Conservation (phyloP, 2,797 vertebrate genomes). For the Cottoperca gobio region DNA sequence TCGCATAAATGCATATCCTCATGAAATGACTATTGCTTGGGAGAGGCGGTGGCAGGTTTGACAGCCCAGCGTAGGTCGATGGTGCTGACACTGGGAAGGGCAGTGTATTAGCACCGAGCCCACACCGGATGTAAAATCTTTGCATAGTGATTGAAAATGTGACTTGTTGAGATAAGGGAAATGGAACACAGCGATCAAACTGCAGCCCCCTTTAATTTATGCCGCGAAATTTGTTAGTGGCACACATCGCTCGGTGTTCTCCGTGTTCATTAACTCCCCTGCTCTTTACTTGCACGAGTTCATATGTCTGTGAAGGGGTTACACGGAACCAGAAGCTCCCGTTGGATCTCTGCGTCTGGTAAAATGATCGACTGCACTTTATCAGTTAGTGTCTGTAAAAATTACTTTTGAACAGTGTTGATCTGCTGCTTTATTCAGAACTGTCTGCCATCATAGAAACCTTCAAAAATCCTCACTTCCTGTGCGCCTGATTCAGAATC, state of each 20-base stretch:
- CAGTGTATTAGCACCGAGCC: constrained; percentile 61
- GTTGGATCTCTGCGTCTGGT: neutral
- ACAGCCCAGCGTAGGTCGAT: constrained; percentile 59
- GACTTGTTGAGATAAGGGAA: constrained; percentile 80
- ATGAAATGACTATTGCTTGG: constrained; percentile 62
- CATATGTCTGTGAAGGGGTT: constrained; percentile 18
- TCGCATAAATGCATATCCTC: constrained; percentile 61
- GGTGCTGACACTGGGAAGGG: constrained; percentile 61
- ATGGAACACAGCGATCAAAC: constrained; percentile 72
- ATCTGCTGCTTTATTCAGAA: neutral
- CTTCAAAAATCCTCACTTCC: neutral
- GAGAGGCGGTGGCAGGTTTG: constrained; percentile 58
- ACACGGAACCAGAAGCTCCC: constrained; percentile 36
- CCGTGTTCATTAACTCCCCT: constrained; percentile 73
- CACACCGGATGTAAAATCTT: constrained; percentile 65
- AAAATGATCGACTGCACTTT: constrained; percentile 7
- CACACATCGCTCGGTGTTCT: constrained; percentile 65
- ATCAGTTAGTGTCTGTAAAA: neutral
- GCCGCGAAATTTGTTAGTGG: constrained; percentile 67
- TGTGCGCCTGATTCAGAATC: neutral
- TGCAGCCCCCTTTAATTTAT: constrained; percentile 70
- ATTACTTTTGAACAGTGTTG: neutral
- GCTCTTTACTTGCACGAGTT: constrained; percentile 63
- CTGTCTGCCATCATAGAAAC: neutral
- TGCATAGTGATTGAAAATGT: constrained; percentile 80